Base-by-base conservation (phyloP, 2,113 vertebrate genomes). In the Eublepharis macularius region DNA sequence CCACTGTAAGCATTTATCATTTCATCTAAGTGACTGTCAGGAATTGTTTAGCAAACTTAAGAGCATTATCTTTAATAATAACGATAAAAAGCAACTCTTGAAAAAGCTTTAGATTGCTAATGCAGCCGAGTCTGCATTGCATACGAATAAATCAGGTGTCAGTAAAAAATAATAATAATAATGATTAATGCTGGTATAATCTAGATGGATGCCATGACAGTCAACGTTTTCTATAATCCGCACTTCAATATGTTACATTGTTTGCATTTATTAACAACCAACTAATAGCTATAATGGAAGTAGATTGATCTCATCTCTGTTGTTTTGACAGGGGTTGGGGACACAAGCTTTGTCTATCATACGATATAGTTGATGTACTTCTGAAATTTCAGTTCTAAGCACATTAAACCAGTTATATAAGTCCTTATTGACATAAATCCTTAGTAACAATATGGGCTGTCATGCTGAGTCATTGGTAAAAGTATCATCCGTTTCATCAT, bases 141-240 rank as follows among this genome's bases (percentile, higher is more conserved):
- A n/a, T 49, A 82, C 78, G 69, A 84, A n/a, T n/a, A 90, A 87
- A 87, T 86, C 34, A 36, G 85, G 77, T 79, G 77, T 34, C n/a
- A 32, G 0, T 74, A 73, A 43, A 19, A 70, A 70, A 36, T 6
- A 57, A 24, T 2, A 63, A 60, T 57, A 81, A 70, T 24, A 14
- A 60, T 82, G 14, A 26, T 65, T 75, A 75, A 26, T 83, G 72
- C 12, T 83, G 41, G 45, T 36, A 63, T 74, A 63, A 74, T 72
- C 11, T 74, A 34, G 57, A 57, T 47, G 24, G 68, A 65, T 65
- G 11, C 47, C n/a, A 63, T 51, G 57, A 45, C 70, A n/a, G 32
- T 73, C 54, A 83, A 83, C 54, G 14, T 60, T 63, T 63, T 43
- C 51, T 36, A 51, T 65, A 32, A 69, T 29, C 10, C 12, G 8